Conservation (phyloP, 2,113 vertebrate genomes). For the Ptyas mucosa region DNA sequence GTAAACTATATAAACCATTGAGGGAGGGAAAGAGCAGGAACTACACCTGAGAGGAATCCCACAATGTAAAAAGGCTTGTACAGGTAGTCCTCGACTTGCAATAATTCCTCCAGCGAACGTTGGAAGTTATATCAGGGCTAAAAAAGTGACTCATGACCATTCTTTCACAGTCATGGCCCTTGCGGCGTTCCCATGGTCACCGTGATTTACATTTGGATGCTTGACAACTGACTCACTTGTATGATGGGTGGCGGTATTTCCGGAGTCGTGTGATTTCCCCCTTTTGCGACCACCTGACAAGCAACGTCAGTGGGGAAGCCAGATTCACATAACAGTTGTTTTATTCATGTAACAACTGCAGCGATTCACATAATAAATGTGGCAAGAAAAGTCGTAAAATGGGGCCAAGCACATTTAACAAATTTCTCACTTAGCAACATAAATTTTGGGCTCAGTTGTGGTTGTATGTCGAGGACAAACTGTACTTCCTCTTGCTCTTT, state of each 20-base stretch:
- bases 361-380: neutral
- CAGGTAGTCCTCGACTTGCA: neutral
- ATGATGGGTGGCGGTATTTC: neutral
- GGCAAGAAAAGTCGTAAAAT: neutral
- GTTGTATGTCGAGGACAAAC: neutral
- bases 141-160: neutral
- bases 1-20: too few species aligned
- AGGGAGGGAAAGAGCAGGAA: neutral
- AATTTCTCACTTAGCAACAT: neutral
- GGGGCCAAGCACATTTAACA: neutral
- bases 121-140: neutral
- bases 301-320: neutral
- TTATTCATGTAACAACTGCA: neutral
- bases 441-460: neutral
- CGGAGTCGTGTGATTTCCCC: neutral
- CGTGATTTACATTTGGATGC: neutral
- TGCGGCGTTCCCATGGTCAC: neutral
- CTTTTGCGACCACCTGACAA: neutral
- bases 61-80: neutral
- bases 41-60: neutral
- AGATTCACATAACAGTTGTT: neutral
- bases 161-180: too few species aligned
- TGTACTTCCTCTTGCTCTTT: neutral
- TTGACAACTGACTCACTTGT: neutral
- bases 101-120: neutral